Evolutionary conservation across 2,113 vertebrate genomes (phyloP), one percentile per base, ranked within the genome.

Genomic region (Gallinago undulata): DNA sequence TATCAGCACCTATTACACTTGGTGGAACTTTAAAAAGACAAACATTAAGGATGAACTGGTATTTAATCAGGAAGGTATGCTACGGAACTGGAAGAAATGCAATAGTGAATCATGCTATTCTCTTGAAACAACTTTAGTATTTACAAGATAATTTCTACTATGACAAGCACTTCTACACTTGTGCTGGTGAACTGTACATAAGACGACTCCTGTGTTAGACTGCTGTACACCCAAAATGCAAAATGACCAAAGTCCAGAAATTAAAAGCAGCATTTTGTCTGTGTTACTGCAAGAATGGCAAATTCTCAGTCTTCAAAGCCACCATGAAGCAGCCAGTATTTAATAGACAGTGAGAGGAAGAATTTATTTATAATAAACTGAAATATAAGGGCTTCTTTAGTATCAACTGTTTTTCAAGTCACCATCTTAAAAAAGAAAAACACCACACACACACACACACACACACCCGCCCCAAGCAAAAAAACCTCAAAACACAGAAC

Each of bases 1-100:
- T 96, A 69, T 57, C 96, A 1, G 97, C 97, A 68, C 97, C 98
- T 73, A 66, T 90, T 86, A 99, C 98, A 68, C 97, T 99, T 3
- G 99, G 99, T 60, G 99, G 99, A 89, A 99, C 99, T 99, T 97
- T 15, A 77, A 86, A 64, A 94, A 79, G 76, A 94, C 48, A 92
- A 63, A 89, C 57, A 87, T 83, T 73, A 92, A 78, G 72, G 86
- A 77, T 94, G 47, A 88, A 92, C 19, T 13, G 43, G 23, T n/a
- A 59, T 92, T 66, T 82, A 81, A 35, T 8, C 28, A 53, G 48
- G 45, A 72, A 72, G 9, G 13, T 23, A 11, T n/a, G 13, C 39
- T 84, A 35, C 21, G 64, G 51, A 84, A 88, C 39, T 47, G 43
- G 56, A 41, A 70, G 33, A 75, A 86, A 81, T 7, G 28, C 18